Conservation (phyloP, 1,140 invertebrate species). For the Heterodera carotae region DNA sequence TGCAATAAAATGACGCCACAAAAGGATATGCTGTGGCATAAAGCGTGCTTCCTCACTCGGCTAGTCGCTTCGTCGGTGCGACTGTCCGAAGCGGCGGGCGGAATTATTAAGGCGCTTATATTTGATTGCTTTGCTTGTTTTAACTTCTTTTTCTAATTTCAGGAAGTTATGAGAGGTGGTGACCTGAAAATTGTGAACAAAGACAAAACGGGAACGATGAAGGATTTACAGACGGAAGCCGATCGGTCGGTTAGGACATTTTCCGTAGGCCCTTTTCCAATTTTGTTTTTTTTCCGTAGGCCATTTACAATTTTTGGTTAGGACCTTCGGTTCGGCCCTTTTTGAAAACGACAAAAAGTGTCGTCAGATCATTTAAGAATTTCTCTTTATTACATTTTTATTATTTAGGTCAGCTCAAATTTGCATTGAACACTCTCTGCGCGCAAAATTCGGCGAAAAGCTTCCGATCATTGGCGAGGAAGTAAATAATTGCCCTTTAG, state of each 20-base stretch:
- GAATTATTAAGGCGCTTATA: conserved; percentile 56
- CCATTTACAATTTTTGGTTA: too few species aligned
- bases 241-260: conserved; percentile 75
- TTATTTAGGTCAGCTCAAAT: conserved; percentile 75
- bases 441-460: conserved; percentile 73
- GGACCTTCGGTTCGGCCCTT: too few species aligned
- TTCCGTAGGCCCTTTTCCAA: too few species aligned
- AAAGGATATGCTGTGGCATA: conserved; percentile 52
- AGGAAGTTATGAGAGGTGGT: conserved; percentile 55
- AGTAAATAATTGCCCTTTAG: conserved; percentile 67
- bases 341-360: too few species aligned
- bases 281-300: too few species aligned
- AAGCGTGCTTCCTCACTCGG: conserved; percentile 51
- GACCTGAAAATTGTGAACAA: conserved; percentile 64
- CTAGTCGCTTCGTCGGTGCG: conserved; percentile 57
- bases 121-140: background rate
- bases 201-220: conserved; percentile 72
- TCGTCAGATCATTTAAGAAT: too few species aligned
- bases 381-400: background rate
- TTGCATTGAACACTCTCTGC: conserved; percentile 84
- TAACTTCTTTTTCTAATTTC: conserved; percentile 25
- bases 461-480: conserved; percentile 86
- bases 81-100: conserved; percentile 57
- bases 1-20: background rate
- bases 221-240: conserved; percentile 95